Base-by-base conservation (phyloP, 2,113 vertebrate species). In the Oostethus manadensis region DNA sequence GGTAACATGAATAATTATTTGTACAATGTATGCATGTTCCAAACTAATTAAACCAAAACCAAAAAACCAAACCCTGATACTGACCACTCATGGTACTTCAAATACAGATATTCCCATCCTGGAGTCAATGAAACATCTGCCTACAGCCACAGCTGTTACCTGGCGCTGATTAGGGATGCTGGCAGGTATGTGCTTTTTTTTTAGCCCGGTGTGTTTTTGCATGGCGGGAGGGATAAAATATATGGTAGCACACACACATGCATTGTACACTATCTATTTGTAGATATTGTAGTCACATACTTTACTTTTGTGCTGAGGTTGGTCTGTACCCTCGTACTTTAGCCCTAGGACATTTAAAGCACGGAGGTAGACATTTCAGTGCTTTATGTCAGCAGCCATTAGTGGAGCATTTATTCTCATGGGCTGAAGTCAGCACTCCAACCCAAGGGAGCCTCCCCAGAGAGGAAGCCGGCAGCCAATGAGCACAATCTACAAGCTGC, bases 311-410 rank as follows among this genome's bases (percentile, higher is more conserved):
- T 63, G 56, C 38, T 18, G 54, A 53, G 5, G 56, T 56, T 33
- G 64, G 60, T 66, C 26, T 35, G 58, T 58, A 47, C 45, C 26
- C 33, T 60, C 7, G 53, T 60, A 56, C 58, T 38, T 38, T 38
- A 6, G 5, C 51, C 51, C 18, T 13, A 8, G 48, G 70, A 58
- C 22, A 60, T 50, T 14, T 33, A 57, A 48, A 63, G 53, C 49
- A 69, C 53, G 20, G 47, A 72, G 33, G 58, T 0, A 58, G 54
- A 56, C 43, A 60, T 62, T 48, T 43, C 62, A 35, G 47, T 55
- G 57, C 62, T 77, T 69, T 54, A 56, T 76, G 71, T 82, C 62
- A 67, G 45, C 47, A 57, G 44, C 65, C 45, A 75, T 85, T 75
- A 80, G 51, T 17, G 3, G 17, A 48, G 51, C 29, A 64, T 73